Conservation (phyloP, 2,888 invertebrate genomes). For the Meliscaeva auricollis region DNA sequence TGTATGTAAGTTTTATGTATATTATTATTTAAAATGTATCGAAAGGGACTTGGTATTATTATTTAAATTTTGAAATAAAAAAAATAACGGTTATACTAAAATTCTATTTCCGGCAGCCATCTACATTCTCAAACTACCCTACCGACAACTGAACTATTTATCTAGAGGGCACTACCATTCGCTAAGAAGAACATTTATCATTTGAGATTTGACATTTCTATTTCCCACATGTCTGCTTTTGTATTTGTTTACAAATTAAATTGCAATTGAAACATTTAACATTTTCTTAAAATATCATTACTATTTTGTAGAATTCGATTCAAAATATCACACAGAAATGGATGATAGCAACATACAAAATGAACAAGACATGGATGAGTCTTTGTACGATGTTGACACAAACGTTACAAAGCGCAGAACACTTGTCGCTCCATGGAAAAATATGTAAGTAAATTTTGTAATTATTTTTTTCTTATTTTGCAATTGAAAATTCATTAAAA, state of each 20-base stretch:
- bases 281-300: not conserved
- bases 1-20: no score
- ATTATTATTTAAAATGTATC: no score
- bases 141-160: not conserved
- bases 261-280: not conserved
- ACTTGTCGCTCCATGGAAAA: constrained; percentile 82
- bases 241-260: constrained; percentile 56
- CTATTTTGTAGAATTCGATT: not conserved
- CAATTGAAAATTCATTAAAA: not conserved
- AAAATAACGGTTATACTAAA: not conserved
- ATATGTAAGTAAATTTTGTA: constrained; percentile 79
- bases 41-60: no score
- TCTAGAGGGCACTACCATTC: not conserved
- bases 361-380: not conserved
- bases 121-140: not conserved
- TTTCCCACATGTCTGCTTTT: constrained; percentile 48
- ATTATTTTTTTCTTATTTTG: no score
- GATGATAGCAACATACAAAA: not conserved
- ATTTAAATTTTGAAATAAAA: not conserved
- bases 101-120: not conserved
- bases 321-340: constrained; percentile 23
- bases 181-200: not conserved
- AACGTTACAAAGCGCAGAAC: constrained; percentile 78
- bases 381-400: not conserved
- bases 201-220: constrained; percentile 17